A percentile compares a stretch with the other conserved stretches of the same genome.
Conservation (phyloP, 2,888 invertebrate species). For the Phytoseiulus persimilis region DNA sequence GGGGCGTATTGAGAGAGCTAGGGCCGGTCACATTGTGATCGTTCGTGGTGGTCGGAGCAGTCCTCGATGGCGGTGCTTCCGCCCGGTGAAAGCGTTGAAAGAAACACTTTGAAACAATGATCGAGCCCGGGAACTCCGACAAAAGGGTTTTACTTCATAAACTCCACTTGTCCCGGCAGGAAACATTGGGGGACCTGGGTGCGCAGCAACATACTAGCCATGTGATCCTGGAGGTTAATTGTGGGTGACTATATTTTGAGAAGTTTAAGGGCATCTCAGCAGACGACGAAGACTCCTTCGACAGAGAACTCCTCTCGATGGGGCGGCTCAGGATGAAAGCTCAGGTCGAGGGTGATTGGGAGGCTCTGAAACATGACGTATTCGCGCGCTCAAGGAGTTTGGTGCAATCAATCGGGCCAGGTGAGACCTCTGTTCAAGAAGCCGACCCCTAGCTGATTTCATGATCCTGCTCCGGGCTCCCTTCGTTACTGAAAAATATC, state of each 20-base stretch:
- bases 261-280: no score
- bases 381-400: no score
- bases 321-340: no score
- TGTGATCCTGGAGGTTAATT: not conserved
- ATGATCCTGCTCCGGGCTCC: no score
- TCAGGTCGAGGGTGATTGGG: no score
- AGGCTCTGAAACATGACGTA: no score
- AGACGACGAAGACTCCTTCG: no score
- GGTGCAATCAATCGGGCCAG: no score
- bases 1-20: not conserved
- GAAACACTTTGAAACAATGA: not conserved
- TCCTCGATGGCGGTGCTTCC: not conserved
- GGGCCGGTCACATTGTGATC: not conserved
- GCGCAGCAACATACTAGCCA: not conserved
- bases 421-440: no score
- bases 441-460: no score
- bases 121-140: not conserved
- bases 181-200: not conserved
- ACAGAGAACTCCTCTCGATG: no score
- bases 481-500: no score
- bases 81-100: not conserved
- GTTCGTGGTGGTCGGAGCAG: not conserved
- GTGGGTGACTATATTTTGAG: not conserved
- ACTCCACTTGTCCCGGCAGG: not conserved
- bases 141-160: not conserved